Conservation (phyloP, 2,113 vertebrate genomes). For the Gasterosteus nipponicus region DNA sequence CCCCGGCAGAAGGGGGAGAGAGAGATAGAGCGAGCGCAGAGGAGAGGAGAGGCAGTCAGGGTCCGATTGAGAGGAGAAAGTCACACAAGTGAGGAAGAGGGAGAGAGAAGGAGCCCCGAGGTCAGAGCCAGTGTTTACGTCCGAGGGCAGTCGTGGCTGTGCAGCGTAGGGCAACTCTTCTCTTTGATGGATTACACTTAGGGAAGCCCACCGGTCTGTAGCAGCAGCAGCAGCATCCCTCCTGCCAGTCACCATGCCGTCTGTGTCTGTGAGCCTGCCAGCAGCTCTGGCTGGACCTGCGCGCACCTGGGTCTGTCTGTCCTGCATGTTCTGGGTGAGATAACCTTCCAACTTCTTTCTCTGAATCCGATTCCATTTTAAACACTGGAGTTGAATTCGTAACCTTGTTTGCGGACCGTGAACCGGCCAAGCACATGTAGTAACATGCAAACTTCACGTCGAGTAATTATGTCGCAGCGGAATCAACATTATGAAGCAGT, state of each 20-base stretch:
- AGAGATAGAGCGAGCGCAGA: conserved; percentile 62
- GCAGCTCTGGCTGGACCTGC: conserved; percentile 75
- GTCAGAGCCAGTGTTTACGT: conserved; percentile 36
- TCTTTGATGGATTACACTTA: too few relatives aligned
- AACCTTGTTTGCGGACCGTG: background rate
- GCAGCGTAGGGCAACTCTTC: conserved; percentile 36
- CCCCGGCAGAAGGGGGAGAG: conserved; percentile 63
- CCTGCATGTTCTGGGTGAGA: conserved; percentile 94
- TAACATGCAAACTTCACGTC: background rate
- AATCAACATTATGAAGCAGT: background rate
- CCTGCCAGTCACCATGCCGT: conserved; percentile 77
- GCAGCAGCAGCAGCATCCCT: conserved; percentile 49
- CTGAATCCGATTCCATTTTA: background rate
- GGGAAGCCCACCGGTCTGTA: background rate
- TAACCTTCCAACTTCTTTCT: background rate
- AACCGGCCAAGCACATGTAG: background rate
- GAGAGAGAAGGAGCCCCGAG: conserved; percentile 20
- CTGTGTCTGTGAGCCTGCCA: conserved; percentile 80
- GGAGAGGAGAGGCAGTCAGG: conserved; percentile 63
- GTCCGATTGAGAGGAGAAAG: conserved; percentile 56
- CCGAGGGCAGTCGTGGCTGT: conserved; percentile 72
- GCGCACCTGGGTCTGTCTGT: conserved; percentile 92
- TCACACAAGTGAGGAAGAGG: conserved; percentile 28
- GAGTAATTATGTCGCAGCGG: background rate
- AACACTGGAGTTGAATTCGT: background rate